phyloP scores from a whole-genome alignment of 2,113 vertebrate species.

The Sula dactylatra region DNA sequence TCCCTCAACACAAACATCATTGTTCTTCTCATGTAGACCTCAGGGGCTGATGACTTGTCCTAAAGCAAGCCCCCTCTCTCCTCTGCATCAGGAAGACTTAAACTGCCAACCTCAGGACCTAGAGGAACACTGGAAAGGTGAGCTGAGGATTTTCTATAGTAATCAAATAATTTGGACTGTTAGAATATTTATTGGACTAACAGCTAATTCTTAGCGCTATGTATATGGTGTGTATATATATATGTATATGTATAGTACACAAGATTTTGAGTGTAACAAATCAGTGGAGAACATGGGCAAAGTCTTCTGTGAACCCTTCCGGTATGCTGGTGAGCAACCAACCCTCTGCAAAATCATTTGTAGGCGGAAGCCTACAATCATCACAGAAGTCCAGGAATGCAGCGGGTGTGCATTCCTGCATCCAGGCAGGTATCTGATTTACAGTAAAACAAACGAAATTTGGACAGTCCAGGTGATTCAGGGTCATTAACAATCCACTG shows the following conservation, averaged over 20 bases:
- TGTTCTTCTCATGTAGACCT: not conserved
- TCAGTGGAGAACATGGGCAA: not conserved
- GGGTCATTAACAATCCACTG: not conserved
- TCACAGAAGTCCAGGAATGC: not conserved
- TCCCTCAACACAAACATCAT: accelerated
- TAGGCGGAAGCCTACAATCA: not conserved
- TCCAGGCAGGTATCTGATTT: not conserved
- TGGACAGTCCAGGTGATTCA: not conserved
- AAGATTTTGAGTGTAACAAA: not conserved
- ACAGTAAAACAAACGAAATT: not conserved
- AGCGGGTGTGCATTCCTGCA: not conserved
- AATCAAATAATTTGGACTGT: not conserved
- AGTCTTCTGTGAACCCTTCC: not conserved
- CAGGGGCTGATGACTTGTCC: not conserved
- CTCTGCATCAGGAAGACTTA: not conserved
- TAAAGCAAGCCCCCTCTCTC: not conserved
- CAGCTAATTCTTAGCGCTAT: not conserved
- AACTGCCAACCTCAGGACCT: not conserved
- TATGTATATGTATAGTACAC: no score
- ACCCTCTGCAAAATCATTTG: not conserved
- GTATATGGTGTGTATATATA: not conserved
- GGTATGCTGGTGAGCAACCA: not conserved
- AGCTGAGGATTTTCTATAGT: not conserved
- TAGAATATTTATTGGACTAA: not conserved
- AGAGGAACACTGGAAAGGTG: not conserved